Evolutionary conservation across 2,797 vertebrate species (phyloP).

Genomic region (Carduelis carduelis): DNA sequence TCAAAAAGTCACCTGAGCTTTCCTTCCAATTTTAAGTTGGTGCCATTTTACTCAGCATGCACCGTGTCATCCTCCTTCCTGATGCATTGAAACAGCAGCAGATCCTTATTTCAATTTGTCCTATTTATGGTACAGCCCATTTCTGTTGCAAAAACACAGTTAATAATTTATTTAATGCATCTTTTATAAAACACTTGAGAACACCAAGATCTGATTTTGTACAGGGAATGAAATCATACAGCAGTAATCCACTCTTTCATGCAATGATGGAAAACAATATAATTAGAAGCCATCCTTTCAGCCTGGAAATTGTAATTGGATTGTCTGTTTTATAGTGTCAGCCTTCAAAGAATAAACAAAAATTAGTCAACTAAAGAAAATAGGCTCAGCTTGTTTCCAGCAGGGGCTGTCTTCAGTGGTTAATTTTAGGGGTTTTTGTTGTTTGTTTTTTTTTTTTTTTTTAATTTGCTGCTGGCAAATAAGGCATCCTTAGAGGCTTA

Average conservation of each 20-base stretch:
- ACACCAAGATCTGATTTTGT: background rate
- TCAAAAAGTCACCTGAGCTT: background rate
- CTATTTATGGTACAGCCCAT: conserved; percentile 6
- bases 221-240: background rate
- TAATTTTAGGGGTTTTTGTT: background rate
- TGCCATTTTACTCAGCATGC: background rate
- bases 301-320: conserved; percentile 43
- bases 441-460: background rate
- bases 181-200: conserved; percentile 33
- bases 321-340: conserved; percentile 49
- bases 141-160: background rate
- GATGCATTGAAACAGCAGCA: background rate
- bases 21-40: background rate
- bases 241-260: conserved; percentile 3
- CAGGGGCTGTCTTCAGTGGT: background rate
- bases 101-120: background rate
- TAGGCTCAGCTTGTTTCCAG: background rate
- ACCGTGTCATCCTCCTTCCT: background rate
- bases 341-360: conserved; percentile 50
- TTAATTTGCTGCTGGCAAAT: background rate
- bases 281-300: conserved; percentile 49
- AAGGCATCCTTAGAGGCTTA: background rate
- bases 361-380: conserved; percentile 39
- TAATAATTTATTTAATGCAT: conserved; percentile 36
- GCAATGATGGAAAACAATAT: conserved; percentile 23